Evolutionary conservation across 2,888 invertebrate species (phyloP).

Genomic region (Chymomyza caudatula): DNA sequence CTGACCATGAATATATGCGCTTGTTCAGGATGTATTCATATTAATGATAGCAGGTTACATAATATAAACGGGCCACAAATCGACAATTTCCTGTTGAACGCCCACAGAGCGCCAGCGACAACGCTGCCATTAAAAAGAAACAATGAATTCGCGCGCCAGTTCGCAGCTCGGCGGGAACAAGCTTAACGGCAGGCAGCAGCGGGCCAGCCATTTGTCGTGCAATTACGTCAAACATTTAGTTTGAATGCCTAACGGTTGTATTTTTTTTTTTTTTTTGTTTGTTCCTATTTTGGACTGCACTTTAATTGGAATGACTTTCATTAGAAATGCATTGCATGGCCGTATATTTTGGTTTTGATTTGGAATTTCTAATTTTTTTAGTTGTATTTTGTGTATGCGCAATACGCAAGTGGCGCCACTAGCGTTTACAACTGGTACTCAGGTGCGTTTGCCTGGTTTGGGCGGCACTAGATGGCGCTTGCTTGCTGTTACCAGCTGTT

Average conservation of each 20-base stretch:
- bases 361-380: not conserved
- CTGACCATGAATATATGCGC: not conserved
- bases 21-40: conserved; percentile 78
- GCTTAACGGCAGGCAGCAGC: conserved; percentile 1
- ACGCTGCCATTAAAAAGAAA: conserved; percentile 2
- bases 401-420: not conserved
- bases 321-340: conserved; percentile 8
- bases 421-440: not conserved
- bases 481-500: not conserved
- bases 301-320: conserved; percentile 27
- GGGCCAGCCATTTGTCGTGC: not conserved
- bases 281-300: not conserved
- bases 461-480: no score
- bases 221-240: conserved; percentile 27
- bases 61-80: conserved; percentile 70
- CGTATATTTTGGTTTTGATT: not conserved
- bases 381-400: not conserved
- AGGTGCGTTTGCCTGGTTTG: no score
- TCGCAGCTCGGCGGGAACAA: conserved; percentile 40
- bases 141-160: conserved; percentile 25
- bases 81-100: conserved; percentile 71
- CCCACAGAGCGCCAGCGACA: conserved; percentile 53
- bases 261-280: not conserved
- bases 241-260: conserved; percentile 7
- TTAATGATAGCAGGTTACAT: conserved; percentile 66